Evolutionary conservation across 2,113 vertebrate species (phyloP).

Genomic region (Bettongia penicillata): DNA sequence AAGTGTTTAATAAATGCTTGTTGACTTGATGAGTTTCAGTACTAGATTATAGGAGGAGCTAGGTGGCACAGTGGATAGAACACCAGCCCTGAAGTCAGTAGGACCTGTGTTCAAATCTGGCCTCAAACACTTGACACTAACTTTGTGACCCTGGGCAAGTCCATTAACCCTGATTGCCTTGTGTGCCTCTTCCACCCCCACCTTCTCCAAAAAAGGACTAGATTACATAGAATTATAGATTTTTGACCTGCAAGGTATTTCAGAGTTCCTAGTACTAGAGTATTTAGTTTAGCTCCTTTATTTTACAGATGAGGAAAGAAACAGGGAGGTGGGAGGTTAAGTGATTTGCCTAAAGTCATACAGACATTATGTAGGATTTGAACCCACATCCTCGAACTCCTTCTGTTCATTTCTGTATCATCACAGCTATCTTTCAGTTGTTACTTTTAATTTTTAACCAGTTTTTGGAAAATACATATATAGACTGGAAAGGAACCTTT

Average conservation of each 20-base stretch:
- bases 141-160: no score
- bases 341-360: background rate
- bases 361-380: background rate
- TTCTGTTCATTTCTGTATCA: background rate
- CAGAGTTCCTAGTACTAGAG: background rate
- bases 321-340: background rate
- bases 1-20: background rate
- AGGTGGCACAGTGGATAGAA: no score
- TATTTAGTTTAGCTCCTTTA: background rate
- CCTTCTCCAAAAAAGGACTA: background rate
- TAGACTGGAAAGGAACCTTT: background rate
- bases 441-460: slow-evolving; percentile 1
- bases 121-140: no score
- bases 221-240: background rate
- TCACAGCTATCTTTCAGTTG: background rate
- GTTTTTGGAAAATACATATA: background rate
- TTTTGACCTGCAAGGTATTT: background rate
- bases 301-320: background rate
- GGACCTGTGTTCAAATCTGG: no score
- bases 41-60: background rate
- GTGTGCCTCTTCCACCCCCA: no score
- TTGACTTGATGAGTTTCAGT: background rate
- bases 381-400: background rate
- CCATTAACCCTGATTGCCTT: no score
- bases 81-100: no score